Conservation (phyloP, 2,888 invertebrate species). For the Cistogaster globosa region DNA sequence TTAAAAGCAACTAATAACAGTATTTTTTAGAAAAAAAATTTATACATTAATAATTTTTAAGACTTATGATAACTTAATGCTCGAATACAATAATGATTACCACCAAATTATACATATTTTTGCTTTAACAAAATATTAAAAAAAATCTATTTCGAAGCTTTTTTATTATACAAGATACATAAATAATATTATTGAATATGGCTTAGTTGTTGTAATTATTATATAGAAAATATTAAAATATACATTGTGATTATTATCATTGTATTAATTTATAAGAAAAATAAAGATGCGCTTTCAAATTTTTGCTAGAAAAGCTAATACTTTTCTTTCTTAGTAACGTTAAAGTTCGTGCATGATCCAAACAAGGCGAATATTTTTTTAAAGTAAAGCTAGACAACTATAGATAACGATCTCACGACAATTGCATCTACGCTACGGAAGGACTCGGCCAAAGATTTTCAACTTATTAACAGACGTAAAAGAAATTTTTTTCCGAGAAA, state of each 20-base stretch:
- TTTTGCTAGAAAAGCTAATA: not conserved
- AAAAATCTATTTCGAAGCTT: conserved; percentile 39
- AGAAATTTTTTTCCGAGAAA: too few species aligned
- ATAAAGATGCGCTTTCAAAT: conserved; percentile 31
- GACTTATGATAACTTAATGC: conserved; percentile 37
- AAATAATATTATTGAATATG: conserved; percentile 13
- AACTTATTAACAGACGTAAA: too few species aligned
- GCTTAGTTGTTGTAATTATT: conserved; percentile 64
- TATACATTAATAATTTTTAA: conserved; percentile 28
- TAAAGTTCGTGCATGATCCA: too few species aligned
- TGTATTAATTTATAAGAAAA: conserved; percentile 38
- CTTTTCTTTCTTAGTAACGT: too few species aligned
- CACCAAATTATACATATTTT: conserved; percentile 33
- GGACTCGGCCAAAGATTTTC: too few species aligned
- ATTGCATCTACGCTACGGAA: too few species aligned
- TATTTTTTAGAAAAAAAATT: conserved; percentile 21
- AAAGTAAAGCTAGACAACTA: too few species aligned
- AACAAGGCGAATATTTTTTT: too few species aligned
- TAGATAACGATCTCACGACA: too few species aligned
- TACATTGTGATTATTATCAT: conserved; percentile 29
- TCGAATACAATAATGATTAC: conserved; percentile 63
- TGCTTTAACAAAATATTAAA: conserved; percentile 31
- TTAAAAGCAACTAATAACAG: conserved; percentile 20
- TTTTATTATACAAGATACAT: conserved; percentile 15
- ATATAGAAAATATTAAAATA: conserved; percentile 40